These are phyloP conservation scores for Drosophila pandora DNA, from an alignment of 1,140 invertebrate species.

Conservation along the genomic window DNA sequence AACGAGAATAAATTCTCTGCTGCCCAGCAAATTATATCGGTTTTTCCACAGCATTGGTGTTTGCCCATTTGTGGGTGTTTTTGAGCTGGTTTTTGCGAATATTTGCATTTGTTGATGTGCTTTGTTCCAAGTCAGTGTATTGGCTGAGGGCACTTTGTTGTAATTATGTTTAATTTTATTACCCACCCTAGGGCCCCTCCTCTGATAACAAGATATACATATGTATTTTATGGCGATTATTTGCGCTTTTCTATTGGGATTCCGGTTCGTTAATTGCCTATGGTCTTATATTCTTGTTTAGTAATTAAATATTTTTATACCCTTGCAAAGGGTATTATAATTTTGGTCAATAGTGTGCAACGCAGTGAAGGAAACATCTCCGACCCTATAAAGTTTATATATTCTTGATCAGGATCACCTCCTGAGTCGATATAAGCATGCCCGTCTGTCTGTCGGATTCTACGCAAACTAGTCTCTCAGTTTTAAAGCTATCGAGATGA, in stretches of 20 bases:
- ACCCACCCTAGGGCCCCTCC: slow-evolving; percentile 9
- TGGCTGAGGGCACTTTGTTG: slow-evolving; percentile 53
- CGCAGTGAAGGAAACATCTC: no score
- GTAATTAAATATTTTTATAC: neutral
- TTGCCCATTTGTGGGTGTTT: slow-evolving; percentile 14
- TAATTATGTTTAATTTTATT: slow-evolving; percentile 82
- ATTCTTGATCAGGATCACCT: no score
- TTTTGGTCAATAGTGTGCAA: no score
- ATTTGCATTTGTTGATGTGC: slow-evolving; percentile 2
- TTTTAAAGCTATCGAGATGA: no score
- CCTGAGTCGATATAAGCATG: no score
- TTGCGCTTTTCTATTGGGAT: slow-evolving; percentile 26
- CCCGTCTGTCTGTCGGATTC: no score
- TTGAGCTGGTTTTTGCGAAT: slow-evolving; percentile 25
- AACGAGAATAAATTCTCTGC: slow-evolving; percentile 64
- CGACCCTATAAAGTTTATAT: no score
- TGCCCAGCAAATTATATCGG: slow-evolving; percentile 69
- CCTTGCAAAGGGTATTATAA: no score
- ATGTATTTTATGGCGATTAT: slow-evolving; percentile 43
- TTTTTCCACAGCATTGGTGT: slow-evolving; percentile 40
- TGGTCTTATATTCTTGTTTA: slow-evolving; percentile 8
- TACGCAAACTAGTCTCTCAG: no score
- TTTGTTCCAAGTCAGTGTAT: slow-evolving; percentile 40
- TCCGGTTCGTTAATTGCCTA: slow-evolving; percentile 39
- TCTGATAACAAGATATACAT: slow-evolving; percentile 1